phyloP scores from a whole-genome alignment of 2,888 invertebrate species.

The Cyclophora albipunctata region DNA sequence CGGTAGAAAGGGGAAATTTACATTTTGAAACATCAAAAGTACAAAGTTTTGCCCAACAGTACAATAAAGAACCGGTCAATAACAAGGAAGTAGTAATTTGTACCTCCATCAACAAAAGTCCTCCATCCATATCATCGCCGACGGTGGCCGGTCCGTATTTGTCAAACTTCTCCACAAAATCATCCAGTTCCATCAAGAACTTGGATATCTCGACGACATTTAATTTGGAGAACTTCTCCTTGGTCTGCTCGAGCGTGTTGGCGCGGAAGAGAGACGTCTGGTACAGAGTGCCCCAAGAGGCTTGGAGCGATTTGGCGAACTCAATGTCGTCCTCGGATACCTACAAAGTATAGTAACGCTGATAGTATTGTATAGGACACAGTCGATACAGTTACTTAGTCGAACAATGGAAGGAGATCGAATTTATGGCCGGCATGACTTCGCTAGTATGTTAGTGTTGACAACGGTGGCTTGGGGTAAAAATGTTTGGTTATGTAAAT shows the following conservation, averaged over 20 bases:
- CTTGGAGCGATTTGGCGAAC: conserved; percentile 76
- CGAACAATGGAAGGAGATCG: no score
- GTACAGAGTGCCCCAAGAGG: conserved; percentile 81
- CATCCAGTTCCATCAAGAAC: conserved; percentile 77
- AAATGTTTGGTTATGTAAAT: no score
- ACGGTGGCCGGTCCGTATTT: conserved; percentile 87
- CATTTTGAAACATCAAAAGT: no score
- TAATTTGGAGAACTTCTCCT: conserved; percentile 88
- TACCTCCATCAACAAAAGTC: conserved; percentile 81
- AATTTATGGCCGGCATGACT: no score
- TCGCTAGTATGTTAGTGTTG: no score
- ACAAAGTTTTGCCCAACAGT: no score
- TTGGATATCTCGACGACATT: conserved; percentile 84
- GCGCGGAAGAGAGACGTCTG: conserved; percentile 81
- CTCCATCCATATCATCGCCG: conserved; percentile 84
- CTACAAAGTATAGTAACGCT: conserved; percentile 25
- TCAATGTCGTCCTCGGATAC: conserved; percentile 71
- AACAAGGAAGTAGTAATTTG: no score
- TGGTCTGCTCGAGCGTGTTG: conserved; percentile 84
- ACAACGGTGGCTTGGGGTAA: no score
- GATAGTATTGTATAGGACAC: no score
- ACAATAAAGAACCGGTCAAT: no score
- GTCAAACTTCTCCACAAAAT: conserved; percentile 84
- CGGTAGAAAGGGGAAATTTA: no score
- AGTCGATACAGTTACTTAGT: no score